phyloP scores from a whole-genome alignment of 2,797 vertebrate genomes.

The Gila robusta region DNA sequence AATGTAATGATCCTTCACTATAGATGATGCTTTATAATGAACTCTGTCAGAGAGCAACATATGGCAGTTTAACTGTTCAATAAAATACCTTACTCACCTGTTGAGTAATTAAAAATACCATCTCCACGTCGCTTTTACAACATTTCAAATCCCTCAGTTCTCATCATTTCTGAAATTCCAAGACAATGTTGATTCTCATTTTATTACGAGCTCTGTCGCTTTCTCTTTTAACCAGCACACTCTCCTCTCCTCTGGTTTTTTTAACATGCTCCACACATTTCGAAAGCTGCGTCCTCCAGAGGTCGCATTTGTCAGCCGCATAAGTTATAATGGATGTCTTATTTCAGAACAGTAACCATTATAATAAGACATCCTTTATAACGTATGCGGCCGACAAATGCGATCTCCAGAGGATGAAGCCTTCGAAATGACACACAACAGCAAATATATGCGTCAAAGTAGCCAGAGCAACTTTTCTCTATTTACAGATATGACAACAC shows the following conservation, averaged over 20 bases:
- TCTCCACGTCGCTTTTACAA: background rate
- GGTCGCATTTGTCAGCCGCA: no score
- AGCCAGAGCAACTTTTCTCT: no score
- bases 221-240: background rate
- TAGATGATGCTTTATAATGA: background rate
- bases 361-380: no score
- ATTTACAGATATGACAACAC: no score
- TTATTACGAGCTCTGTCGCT: background rate
- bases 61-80: background rate
- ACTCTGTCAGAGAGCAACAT: background rate
- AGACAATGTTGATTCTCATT: constrained; percentile 1
- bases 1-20: background rate
- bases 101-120: background rate
- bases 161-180: background rate
- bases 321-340: no score
- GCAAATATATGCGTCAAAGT: no score
- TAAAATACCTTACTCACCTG: background rate
- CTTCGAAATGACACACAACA: no score
- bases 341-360: no score
- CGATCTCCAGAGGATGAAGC: no score
- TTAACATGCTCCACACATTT: no score
- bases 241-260: background rate
- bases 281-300: no score
- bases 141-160: background rate
- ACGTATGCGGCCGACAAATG: no score